Evolutionary conservation across 2,113 vertebrate genomes (phyloP).

Genomic region (Malaclemys terrapin): DNA sequence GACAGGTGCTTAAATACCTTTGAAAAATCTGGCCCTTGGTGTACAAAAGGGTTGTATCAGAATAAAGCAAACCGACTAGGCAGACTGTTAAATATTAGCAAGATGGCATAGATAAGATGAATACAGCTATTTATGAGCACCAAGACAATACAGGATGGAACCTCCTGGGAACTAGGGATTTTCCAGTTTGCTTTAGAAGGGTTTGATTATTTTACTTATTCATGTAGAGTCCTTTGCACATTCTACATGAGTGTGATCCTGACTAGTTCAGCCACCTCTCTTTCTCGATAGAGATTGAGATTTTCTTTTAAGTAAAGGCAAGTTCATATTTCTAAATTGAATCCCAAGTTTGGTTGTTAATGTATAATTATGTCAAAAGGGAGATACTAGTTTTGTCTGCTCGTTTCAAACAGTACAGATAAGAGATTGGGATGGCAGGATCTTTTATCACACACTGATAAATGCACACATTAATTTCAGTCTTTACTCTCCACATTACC

Average conservation of each 20-base stretch:
- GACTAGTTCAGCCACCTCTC: rapidly evolving
- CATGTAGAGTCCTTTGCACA: neutral
- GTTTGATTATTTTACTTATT: neutral
- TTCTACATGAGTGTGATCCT: neutral
- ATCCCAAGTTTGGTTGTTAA: neutral
- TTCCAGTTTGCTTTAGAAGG: neutral
- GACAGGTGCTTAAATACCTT: neutral
- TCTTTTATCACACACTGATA: neutral
- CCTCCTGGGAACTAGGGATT: rapidly evolving
- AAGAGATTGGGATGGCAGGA: neutral
- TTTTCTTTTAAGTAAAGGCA: neutral
- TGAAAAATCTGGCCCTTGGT: neutral
- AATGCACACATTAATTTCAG: rapidly evolving
- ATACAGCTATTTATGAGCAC: rapidly evolving
- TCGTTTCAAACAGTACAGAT: neutral
- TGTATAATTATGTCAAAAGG: neutral
- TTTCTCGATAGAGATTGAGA: neutral
- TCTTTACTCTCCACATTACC: neutral
- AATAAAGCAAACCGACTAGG: neutral
- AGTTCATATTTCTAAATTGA: neutral
- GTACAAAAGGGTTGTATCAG: rapidly evolving
- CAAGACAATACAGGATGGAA: rapidly evolving
- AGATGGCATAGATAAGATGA: rapidly evolving
- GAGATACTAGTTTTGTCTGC: neutral
- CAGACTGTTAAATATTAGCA: neutral